Evolutionary conservation across 2,888 invertebrate genomes (phyloP), one percentile per base, ranked within the genome.

Genomic region (Lasioglossum vierecki): DNA sequence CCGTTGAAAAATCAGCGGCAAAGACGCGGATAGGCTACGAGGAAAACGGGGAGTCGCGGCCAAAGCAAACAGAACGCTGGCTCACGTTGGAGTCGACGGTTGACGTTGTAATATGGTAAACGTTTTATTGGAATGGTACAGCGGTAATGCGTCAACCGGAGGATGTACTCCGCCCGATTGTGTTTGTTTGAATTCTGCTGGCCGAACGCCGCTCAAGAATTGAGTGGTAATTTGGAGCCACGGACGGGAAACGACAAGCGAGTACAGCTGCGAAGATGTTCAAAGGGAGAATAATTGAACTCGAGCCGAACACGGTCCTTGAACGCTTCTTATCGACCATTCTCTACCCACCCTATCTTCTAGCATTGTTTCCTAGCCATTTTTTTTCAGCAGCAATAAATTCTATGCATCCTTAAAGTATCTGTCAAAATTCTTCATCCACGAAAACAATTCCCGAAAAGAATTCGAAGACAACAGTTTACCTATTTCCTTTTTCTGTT

Each of bases 11-110:
- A 82, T 82, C 83, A 77, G 71, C 76, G 30, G 80, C 53, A 63
- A 78, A 87, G 76, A 74, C 35, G 46, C 74, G 74, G 26, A 63
- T 46, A 82, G 44, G 76, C 76, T 74, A 60, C 71, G 76, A 22
- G 76, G 88, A 85, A 88, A 82, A 87, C 76, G 76, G 80, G 53
- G 81, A 85, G 83, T 83, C 83, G 88, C 80, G 83, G 90, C 90
- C 90, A 90, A 90, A 90, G 90, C 89, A 90, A 90, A 90, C 90
- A 90, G 81, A 86, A 79, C 76, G 68, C 80, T 76, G 80, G 49
- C 81, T 85, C 82, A 73, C 83, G 63, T 74, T 63, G 77, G 41
- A 22, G 30, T 39, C 83, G 73, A 81, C 87, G 79, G 83, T 88
- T 84, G 88, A 88, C 88, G 82, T 88, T 89, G 81, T 88, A 88